A percentile compares a stretch with the other conserved stretches of the same genome.
Evolutionary conservation across 1,140 invertebrate species (phyloP).

Genomic region (Eueides isabella): DNA sequence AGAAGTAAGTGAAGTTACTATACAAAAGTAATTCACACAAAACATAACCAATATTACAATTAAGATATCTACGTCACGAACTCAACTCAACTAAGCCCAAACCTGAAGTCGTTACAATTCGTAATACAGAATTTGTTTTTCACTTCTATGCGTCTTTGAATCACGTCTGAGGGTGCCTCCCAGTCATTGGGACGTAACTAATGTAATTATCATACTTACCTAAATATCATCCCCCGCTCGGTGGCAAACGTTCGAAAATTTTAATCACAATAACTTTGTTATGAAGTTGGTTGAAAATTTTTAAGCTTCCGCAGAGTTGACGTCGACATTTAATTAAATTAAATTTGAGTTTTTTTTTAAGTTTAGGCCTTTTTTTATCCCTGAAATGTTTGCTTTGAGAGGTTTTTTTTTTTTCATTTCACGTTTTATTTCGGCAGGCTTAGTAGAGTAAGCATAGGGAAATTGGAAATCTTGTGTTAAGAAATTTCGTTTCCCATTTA

Average conservation of each 20-base stretch:
- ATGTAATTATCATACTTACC: constrained; percentile 22
- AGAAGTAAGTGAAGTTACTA: not conserved
- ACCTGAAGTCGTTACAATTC: constrained; percentile 19
- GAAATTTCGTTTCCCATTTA: too few relatives aligned
- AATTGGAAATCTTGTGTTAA: too few relatives aligned
- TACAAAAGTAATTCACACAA: not conserved
- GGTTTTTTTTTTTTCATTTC: not conserved
- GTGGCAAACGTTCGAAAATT: constrained; percentile 9
- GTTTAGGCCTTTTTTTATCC: not conserved
- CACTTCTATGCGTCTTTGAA: constrained; percentile 16
- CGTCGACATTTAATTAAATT: not conserved
- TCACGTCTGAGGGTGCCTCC: constrained; percentile 19
- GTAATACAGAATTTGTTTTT: constrained; percentile 22
- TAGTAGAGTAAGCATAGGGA: too few relatives aligned
- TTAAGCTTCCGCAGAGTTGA: not conserved
- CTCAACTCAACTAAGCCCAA: not conserved
- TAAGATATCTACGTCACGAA: not conserved
- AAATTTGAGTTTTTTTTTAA: constrained; percentile 2
- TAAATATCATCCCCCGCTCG: constrained; percentile 1
- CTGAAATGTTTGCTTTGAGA: not conserved
- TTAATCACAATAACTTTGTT: constrained; percentile 28
- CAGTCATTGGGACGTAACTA: constrained; percentile 28
- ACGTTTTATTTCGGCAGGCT: too few relatives aligned
- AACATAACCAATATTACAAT: not conserved
- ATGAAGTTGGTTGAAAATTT: constrained; percentile 20